A percentile compares a stretch with the other conserved stretches of the same genome.
phyloP scores from a whole-genome alignment of 53 echinoderm and acorn worm species.

The Patiria pectinifera region DNA sequence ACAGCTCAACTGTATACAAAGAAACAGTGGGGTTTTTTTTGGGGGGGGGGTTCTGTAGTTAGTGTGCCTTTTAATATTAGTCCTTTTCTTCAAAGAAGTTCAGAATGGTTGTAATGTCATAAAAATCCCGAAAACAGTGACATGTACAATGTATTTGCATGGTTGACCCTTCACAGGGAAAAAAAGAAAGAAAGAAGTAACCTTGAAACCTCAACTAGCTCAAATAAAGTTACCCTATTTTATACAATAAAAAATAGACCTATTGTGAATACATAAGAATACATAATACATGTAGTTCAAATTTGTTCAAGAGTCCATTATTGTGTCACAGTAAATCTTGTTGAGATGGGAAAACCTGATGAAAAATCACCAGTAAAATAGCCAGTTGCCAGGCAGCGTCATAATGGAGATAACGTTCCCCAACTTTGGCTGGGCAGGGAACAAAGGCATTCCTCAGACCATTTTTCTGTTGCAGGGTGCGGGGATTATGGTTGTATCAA shows the following conservation, averaged over 20 bases:
- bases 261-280: too few species aligned
- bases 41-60: too few species aligned
- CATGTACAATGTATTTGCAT: too few species aligned
- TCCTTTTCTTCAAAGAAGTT: too few species aligned
- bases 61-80: too few species aligned
- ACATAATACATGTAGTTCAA: neutral
- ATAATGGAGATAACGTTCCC: neutral
- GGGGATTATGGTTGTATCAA: neutral
- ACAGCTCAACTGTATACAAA: neutral
- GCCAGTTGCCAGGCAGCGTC: slow-evolving; percentile 33
- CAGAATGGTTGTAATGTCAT: too few species aligned
- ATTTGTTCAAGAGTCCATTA: neutral
- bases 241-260: neutral
- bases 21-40: too few species aligned
- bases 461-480: neutral
- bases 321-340: neutral
- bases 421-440: neutral
- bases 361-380: slow-evolving; percentile 24
- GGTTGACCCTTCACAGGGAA: too few species aligned
- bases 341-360: neutral
- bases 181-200: too few species aligned
- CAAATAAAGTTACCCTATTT: neutral
- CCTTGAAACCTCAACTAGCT: neutral
- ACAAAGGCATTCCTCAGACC: slow-evolving; percentile 18
- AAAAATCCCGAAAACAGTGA: neutral